Base-by-base conservation (phyloP, 1,140 invertebrate species). In the Eueides isabella region DNA sequence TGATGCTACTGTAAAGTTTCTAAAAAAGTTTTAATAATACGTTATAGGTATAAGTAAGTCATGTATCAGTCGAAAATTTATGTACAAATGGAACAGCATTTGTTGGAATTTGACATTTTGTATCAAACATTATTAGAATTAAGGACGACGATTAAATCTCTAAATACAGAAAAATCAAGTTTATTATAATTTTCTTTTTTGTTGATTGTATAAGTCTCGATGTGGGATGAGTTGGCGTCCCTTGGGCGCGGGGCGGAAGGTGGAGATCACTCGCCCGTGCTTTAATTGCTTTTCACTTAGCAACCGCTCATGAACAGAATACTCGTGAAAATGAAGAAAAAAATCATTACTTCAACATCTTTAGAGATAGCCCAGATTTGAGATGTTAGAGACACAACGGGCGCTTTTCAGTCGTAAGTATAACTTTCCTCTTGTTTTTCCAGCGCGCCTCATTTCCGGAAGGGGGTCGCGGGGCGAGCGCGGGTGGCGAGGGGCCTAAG, bases 241-340 rank as follows among this genome's bases (percentile, higher is more conserved):
- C 73, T 67, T 71, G 61, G 68, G 70, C 61, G 72, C 73, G 65
- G 75, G 80, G 74, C 61, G 77, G 78, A 33, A 72, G 85, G 79
- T 66, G 80, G 80, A 82, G 87, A 89, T 86, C 88, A 88, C 80
- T 92, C 88, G 88, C 83, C 90, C 88, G 82, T 91, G 90, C 86
- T 93, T 93, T 93, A 93, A 93, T 93, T 92, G 91, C 90, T 92
- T 93, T 91, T 91, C 88, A 93, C 91, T 93, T 93, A 93, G 91
- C 90, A 93, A 92, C 91, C 88, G 88, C 85, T 91, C 89, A 90
- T 92, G 88, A 92, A 91, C 88, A 90, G 86, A 90, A 86, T 80
- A 79, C 77, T 85, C 85, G 90, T 78, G 85, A 92, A 89, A 91
- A 90, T 89, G 86, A 91, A 93, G 87, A 92, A 92, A 91, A 86